phyloP scores from a whole-genome alignment of 2,113 vertebrate genomes.

The Cinclus cinclus region DNA sequence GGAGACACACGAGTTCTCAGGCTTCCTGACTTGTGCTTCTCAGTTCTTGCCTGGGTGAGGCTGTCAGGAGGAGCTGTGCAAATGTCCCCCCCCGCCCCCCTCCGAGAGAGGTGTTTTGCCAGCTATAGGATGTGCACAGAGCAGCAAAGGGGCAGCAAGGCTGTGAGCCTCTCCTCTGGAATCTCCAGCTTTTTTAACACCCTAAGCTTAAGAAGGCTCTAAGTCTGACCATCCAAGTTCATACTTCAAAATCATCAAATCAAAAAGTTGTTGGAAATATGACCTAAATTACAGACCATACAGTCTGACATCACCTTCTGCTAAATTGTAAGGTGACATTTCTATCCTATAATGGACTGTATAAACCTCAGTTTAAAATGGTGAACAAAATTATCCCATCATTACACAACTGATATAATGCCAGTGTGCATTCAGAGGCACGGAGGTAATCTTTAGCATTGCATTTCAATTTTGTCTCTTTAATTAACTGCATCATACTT shows the following conservation, averaged over 20 bases:
- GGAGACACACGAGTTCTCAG: neutral
- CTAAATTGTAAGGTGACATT: constrained; percentile 20
- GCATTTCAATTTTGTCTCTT: constrained; percentile 20
- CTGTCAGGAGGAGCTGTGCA: neutral
- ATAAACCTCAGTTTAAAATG: constrained; percentile 27
- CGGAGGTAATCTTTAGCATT: constrained; percentile 26
- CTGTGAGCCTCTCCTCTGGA: neutral
- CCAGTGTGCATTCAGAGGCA: neutral
- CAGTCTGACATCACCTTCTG: neutral
- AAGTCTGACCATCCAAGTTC: neutral
- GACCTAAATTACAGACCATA: neutral
- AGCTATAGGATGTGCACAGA: neutral
- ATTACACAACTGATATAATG: constrained; percentile 25
- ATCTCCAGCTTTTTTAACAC: neutral
- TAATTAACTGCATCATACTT: constrained; percentile 23
- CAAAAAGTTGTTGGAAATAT: constrained; percentile 20
- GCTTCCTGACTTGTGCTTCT: neutral
- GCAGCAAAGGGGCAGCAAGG: neutral
- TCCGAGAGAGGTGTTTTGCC: fast-evolving
- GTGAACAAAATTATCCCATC: neutral
- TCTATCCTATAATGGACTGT: constrained; percentile 7
- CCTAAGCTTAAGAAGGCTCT: neutral
- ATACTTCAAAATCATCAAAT: neutral
- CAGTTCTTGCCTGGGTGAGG: neutral
- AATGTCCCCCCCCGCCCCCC: fast-evolving